Conservation (phyloP, 2,797 vertebrate genomes). For the Ataeniobius toweri region DNA sequence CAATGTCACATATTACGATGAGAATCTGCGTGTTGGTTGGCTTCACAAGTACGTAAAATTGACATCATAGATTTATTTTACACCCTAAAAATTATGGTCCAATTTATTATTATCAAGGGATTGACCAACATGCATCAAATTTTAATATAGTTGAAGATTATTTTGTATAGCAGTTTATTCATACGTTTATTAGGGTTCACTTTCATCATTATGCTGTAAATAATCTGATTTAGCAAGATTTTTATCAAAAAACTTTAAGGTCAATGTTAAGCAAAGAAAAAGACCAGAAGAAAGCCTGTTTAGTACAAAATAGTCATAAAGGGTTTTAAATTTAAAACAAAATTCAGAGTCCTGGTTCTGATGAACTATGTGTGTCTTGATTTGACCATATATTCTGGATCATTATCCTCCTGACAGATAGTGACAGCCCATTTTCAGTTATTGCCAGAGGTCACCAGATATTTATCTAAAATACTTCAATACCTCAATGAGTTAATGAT, state of each 20-base stretch:
- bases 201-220: background rate
- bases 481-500: too few species aligned
- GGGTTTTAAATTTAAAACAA: background rate
- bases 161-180: background rate
- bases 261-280: background rate
- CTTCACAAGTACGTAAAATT: conserved; percentile 86
- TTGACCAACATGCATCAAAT: background rate
- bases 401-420: too few species aligned
- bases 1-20: conserved; percentile 86
- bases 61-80: background rate
- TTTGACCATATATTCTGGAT: too few species aligned
- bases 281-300: background rate
- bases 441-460: too few species aligned
- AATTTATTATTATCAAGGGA: background rate
- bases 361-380: too few species aligned
- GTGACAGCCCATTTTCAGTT: too few species aligned
- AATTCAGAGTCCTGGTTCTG: too few species aligned
- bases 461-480: too few species aligned
- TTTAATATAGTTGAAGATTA: background rate
- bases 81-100: background rate
- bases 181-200: background rate
- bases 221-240: background rate
- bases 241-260: background rate
- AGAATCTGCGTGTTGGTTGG: conserved; percentile 92
- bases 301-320: background rate